These are phyloP conservation scores for Paracanthobrama guichenoti DNA, from an alignment of 2,113 vertebrate species.

Conservation along the genomic window DNA sequence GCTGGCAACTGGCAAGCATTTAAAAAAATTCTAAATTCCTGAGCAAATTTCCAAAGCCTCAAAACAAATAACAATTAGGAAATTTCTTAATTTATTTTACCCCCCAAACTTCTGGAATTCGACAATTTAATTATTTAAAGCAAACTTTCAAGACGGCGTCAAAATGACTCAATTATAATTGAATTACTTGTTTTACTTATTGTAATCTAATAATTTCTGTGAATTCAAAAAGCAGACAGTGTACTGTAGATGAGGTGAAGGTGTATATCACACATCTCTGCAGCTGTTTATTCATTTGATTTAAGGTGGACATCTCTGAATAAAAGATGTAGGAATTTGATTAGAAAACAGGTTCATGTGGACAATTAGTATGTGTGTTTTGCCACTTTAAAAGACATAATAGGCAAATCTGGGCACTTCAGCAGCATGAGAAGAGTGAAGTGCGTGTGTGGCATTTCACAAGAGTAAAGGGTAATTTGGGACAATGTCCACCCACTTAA, in stretches of 20 bases:
- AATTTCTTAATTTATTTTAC: too few species aligned
- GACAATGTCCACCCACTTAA: slow-evolving; percentile 40
- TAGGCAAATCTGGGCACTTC: neutral
- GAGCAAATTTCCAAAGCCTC: too few species aligned
- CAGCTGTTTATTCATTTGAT: neutral
- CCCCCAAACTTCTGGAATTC: neutral
- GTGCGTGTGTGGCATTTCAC: slow-evolving; percentile 2
- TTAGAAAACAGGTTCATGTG: neutral
- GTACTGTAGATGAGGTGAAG: neutral
- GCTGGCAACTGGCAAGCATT: too few species aligned
- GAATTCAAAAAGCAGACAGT: neutral
- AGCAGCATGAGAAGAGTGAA: neutral
- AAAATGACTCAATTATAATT: neutral
- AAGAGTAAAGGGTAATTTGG: slow-evolving; percentile 4
- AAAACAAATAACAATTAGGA: too few species aligned
- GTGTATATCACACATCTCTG: neutral
- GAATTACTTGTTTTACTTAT: neutral
- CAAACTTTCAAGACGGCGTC: too few species aligned
- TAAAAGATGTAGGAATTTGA: neutral
- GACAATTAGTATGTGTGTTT: slow-evolving; percentile 18
- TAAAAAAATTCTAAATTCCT: too few species aligned
- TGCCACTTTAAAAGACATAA: neutral
- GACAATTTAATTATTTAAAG: neutral
- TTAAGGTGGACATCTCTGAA: neutral
- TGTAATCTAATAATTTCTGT: neutral